Base-by-base conservation (phyloP, 2,113 vertebrate species). In the Notothenia coriiceps region DNA sequence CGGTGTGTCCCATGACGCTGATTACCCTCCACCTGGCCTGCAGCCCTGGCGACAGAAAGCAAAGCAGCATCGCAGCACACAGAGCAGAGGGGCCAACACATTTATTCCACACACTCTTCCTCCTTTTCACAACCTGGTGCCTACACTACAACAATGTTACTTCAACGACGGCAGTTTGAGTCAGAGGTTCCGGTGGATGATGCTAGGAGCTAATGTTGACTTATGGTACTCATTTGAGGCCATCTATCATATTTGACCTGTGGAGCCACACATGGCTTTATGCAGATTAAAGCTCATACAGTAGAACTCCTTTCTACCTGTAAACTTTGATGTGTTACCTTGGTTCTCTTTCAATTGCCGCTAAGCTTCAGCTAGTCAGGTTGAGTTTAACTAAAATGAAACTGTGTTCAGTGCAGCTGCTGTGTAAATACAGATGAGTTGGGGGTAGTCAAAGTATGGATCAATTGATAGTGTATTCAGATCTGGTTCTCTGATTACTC, bases 401-500 rank as follows among this genome's bases (percentile, higher is more conserved):
- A 29, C 29, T 29, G 29, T 29, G 29, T 29, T 29, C 29, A 29
- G 29, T 29, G 29, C 29, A 29, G 29, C 62, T 64, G 60, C 4
- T 56, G 62, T 73, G 75, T 77, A 89, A 89, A 68, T 5, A 51
- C 70, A 85, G 84, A 77, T 44, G 70, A 40, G 33, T 66, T 50
- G 35, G 40, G 25, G 68, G 64, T 79, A 85, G 78, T 79, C 74
- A 80, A 88, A 69, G 62, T 75, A 71, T 76, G 35, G 61, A 67
- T 66, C 11, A 54, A 83, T 25, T 44, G 69, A 79, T 64, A 20
- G 50, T 43, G 82, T 64, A 66, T 44, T 57, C 54, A 3, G 43
- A 40, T 69, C 20, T 63, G 49, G 52, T 66, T 75, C 79, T 88
- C 84, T 68, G 75, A 81, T 89, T 84, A 80, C 87, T 74, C 11